Evolutionary conservation across 2,113 vertebrate species (phyloP), one percentile per base, ranked within the genome.

Genomic region (Macrotis lagotis): DNA sequence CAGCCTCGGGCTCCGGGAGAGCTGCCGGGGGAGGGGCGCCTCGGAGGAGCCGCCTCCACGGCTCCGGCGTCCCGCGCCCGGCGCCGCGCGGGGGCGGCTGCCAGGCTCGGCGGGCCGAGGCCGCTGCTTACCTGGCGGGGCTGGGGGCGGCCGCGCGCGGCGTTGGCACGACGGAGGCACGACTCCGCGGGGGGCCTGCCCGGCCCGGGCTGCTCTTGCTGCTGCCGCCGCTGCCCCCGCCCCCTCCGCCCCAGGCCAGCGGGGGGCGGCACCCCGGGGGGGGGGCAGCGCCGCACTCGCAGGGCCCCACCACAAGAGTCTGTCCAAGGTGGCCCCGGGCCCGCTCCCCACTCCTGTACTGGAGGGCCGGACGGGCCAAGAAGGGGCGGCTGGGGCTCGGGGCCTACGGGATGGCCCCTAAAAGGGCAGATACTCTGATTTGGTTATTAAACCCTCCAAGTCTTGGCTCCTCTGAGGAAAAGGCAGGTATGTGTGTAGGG

Each of bases 1-100:
- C 98, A 97, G 98, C 97, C 97, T 97, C 96, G 96, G 97, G 96
- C 97, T 96, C 97, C 97, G 97, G 95, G 92, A 98, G 96, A 96
- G 96, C 97, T 97, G 97, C 59, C 59, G 5, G 3, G 93, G 96
- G 97, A n/a, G 89, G 4, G 97, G 96, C 95, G 95, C 97, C 97
- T 90, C 98, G 94, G 92, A 95, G 98, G 97, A 98, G n/a, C n/a
- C n/a, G n/a, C n/a, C n/a, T n/a, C n/a, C n/a, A n/a, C n/a, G n/a
- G n/a, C n/a, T n/a, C n/a, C n/a, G n/a, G n/a, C n/a, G n/a, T n/a
- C n/a, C n/a, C n/a, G n/a, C n/a, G n/a, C n/a, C n/a, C n/a, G n/a
- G n/a, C n/a, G n/a, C n/a, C n/a, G n/a, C n/a, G n/a, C n/a, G n/a
- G n/a, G n/a, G n/a, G n/a, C n/a, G n/a, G n/a, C n/a, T n/a, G n/a